Conservation (phyloP, 2,113 vertebrate genomes). For the Cephalopterus ornatus region DNA sequence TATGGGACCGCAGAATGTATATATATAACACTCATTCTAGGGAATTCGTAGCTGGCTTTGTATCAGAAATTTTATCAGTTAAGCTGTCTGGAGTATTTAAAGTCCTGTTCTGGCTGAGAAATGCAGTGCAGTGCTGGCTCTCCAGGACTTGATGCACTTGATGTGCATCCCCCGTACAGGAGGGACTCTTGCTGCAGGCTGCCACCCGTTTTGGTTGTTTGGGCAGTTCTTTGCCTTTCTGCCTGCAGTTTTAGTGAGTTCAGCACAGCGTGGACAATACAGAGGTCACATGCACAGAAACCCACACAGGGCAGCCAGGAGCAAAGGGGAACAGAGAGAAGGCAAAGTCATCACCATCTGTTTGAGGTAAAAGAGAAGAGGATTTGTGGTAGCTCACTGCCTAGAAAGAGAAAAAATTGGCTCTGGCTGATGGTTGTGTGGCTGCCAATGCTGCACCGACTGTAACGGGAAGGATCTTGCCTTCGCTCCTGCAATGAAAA, state of each 20-base stretch:
- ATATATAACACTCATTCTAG: not conserved
- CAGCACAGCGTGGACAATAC: fast-evolving
- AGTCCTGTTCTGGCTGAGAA: not conserved
- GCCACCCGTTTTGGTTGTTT: not conserved
- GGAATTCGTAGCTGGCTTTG: not conserved
- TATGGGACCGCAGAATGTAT: not conserved
- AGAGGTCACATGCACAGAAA: not conserved
- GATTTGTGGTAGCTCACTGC: not conserved
- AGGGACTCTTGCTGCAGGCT: not conserved
- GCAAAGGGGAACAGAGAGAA: not conserved
- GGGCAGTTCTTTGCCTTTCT: not conserved
- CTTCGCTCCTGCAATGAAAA: not conserved
- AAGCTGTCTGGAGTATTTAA: not conserved
- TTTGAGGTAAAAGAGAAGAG: not conserved
- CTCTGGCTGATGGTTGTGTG: not conserved
- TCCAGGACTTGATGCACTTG: not conserved
- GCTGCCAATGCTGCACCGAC: not conserved
- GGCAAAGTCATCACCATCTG: not conserved
- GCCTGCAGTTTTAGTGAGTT: not conserved
- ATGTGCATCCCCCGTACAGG: not conserved
- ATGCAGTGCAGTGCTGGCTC: not conserved
- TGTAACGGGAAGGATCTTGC: not conserved
- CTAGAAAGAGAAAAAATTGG: not conserved
- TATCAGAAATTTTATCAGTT: not conserved
- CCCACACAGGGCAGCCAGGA: fast-evolving